Percentiles rank a stretch among this genome's conserved stretches.
phyloP scores from a whole-genome alignment of 2,113 vertebrate genomes.

The Anas platyrhynchos region DNA sequence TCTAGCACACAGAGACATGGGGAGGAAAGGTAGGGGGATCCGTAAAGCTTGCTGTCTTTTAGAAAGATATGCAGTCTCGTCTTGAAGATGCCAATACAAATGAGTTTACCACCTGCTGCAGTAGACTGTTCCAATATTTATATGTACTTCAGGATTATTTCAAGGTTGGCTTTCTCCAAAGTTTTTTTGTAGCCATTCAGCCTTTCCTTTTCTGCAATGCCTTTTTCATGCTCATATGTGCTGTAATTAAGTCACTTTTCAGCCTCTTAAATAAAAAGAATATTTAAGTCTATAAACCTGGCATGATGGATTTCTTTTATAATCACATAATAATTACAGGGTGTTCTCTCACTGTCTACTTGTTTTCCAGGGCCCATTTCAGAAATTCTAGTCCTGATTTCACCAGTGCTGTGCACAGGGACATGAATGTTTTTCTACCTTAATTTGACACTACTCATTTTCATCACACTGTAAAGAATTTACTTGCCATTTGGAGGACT shows the following conservation, averaged over 20 bases:
- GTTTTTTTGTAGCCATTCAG: neutral
- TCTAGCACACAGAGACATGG: neutral
- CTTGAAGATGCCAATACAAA: neutral
- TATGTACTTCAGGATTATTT: neutral
- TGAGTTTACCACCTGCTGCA: neutral
- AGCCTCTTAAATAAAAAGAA: neutral
- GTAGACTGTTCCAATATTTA: neutral
- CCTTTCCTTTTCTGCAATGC: neutral
- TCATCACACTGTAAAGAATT: neutral
- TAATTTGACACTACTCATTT: neutral
- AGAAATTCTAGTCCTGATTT: neutral
- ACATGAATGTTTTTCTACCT: neutral
- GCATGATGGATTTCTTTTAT: neutral
- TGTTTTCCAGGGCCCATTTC: neutral
- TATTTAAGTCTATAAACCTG: neutral
- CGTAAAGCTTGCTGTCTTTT: neutral
- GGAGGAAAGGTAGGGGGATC: neutral
- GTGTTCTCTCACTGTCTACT: neutral
- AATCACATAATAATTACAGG: neutral
- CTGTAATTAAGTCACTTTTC: neutral
- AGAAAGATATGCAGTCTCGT: neutral
- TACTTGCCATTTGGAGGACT: neutral
- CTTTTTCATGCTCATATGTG: neutral
- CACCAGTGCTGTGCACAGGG: neutral
- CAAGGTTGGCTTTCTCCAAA: neutral